Percentiles rank a stretch among this genome's conserved stretches.
These are phyloP conservation scores for Dendrolimus kikuchii DNA, from an alignment of 1,140 invertebrate species.

Conservation along the genomic window DNA sequence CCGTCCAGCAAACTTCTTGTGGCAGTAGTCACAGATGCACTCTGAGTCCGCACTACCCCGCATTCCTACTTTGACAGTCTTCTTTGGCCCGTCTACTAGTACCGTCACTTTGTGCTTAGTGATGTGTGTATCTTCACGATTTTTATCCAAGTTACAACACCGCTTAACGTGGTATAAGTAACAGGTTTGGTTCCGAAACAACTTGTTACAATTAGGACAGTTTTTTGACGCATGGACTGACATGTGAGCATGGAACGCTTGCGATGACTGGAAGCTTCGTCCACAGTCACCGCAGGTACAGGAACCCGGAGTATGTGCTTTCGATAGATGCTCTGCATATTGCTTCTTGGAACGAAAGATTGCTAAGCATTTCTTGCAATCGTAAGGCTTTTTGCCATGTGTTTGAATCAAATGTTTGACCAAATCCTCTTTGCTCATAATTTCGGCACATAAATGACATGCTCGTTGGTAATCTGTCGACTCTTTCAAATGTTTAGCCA, in stretches of 20 bases:
- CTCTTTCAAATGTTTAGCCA: constrained; percentile 45
- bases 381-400: constrained; percentile 29
- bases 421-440: constrained; percentile 37
- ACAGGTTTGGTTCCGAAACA: constrained; percentile 45
- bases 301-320: constrained; percentile 26
- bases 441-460: constrained; percentile 41
- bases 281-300: constrained; percentile 47
- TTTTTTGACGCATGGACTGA: constrained; percentile 32
- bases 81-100: constrained; percentile 28
- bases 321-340: constrained; percentile 23
- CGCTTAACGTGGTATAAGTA: constrained; percentile 40
- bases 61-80: constrained; percentile 36
- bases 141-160: constrained; percentile 40
- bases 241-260: constrained; percentile 36
- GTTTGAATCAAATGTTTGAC: constrained; percentile 27
- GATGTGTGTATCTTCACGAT: constrained; percentile 16
- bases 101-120: constrained; percentile 29
- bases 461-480: constrained; percentile 39
- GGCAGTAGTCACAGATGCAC: constrained; percentile 52
- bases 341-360: constrained; percentile 23
- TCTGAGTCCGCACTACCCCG: constrained; percentile 32
- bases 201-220: constrained; percentile 42
- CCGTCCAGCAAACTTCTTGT: constrained; percentile 42
- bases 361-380: constrained; percentile 44
- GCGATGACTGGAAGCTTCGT: constrained; percentile 27